phyloP scores from a whole-genome alignment of 1,140 invertebrate genomes.

The Heliconius hermathena region DNA sequence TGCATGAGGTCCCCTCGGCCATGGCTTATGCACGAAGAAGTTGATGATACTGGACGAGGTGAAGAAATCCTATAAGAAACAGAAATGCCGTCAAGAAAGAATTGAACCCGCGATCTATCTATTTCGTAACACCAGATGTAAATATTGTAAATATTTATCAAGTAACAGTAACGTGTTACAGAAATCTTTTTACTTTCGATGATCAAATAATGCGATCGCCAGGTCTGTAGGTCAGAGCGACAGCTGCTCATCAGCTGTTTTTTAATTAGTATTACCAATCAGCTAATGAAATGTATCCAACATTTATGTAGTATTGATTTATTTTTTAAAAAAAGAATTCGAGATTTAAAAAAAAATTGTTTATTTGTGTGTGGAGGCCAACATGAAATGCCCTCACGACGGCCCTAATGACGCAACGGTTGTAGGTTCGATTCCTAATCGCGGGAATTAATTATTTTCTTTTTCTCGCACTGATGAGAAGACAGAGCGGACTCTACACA shows the following conservation, averaged over 20 bases:
- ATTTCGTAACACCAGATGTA: not conserved
- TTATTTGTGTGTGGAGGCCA: not conserved
- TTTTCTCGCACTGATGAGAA: too few species aligned
- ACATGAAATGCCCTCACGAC: not conserved
- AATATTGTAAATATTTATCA: slow-evolving; percentile 10
- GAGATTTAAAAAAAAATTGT: not conserved
- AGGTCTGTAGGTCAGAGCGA: not conserved
- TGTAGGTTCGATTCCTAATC: not conserved
- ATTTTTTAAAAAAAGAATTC: not conserved
- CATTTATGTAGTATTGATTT: not conserved
- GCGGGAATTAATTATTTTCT: not conserved
- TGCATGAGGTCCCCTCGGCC: too few species aligned
- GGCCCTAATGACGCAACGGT: not conserved
- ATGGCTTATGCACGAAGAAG: too few species aligned
- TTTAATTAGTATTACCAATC: slow-evolving; percentile 13
- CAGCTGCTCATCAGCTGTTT: slow-evolving; percentile 7
- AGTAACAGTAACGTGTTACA: not conserved
- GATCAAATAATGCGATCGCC: slow-evolving; percentile 22
- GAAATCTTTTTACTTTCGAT: slow-evolving; percentile 22
- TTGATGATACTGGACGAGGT: too few species aligned
- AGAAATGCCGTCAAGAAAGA: not conserved
- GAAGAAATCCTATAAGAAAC: not conserved
- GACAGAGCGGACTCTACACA: not conserved
- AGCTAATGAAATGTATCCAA: slow-evolving; percentile 1
- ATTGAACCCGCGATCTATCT: not conserved